A percentile compares a stretch with the other conserved stretches of the same genome.
Evolutionary conservation across 2,888 invertebrate species (phyloP).

Genomic region (Aphidoletes aphidimyza): DNA sequence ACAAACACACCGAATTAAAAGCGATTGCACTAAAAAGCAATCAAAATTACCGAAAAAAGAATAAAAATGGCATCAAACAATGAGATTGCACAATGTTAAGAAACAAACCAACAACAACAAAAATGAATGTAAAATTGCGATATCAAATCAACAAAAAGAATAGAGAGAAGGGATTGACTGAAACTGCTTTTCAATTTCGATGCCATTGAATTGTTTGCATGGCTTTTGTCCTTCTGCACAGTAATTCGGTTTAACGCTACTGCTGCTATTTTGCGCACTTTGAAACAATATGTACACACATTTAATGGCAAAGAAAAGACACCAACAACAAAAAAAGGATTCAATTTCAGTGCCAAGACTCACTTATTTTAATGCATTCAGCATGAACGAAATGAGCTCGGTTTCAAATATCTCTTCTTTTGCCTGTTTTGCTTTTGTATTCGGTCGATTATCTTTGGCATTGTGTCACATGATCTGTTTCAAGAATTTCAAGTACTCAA

Average conservation of each 20-base stretch:
- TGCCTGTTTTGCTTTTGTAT: neutral
- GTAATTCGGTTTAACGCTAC: neutral
- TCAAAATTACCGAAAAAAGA: neutral
- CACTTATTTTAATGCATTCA: neutral
- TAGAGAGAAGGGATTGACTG: too few species aligned
- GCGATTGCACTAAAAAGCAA: conserved; percentile 1
- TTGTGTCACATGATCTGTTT: conserved; percentile 41
- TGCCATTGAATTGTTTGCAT: neutral
- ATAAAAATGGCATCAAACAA: neutral
- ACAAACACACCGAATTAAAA: conserved; percentile 13
- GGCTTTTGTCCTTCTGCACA: neutral
- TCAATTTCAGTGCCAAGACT: conserved; percentile 11
- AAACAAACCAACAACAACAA: neutral
- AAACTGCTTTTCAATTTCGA: too few species aligned
- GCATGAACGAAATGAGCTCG: neutral
- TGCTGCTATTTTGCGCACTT: conserved; percentile 45
- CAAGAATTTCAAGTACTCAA: too few species aligned
- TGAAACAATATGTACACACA: conserved; percentile 33
- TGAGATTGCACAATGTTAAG: neutral
- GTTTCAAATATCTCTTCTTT: neutral
- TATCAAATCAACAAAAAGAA: too few species aligned
- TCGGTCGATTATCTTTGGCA: neutral
- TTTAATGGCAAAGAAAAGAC: too few species aligned
- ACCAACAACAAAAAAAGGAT: neutral
- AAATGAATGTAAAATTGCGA: neutral